Evolutionary conservation across 1,140 invertebrate species (phyloP), one percentile per base, ranked within the genome.

Genomic region (Atta colombica): DNA sequence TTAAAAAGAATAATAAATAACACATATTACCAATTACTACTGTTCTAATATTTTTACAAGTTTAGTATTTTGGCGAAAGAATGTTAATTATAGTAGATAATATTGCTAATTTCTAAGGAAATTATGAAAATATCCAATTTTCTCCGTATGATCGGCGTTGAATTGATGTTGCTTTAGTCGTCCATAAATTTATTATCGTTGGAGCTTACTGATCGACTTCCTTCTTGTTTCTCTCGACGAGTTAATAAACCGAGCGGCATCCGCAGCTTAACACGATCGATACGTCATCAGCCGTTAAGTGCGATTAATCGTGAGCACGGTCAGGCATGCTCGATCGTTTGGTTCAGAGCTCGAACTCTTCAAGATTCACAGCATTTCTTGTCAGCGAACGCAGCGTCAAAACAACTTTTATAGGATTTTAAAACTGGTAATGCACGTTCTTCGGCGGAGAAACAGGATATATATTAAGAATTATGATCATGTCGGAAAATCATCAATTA

Each of bases 371-470:
- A 51, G 35, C 61, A 75, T 68, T 89, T 88, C 66, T 85, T 75
- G 55, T 39, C 18, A 74, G 31, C 58, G n/a, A 51, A 61, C 68
- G 60, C 25, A 53, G 53, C 45, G 55, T 58, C 14, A 51, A 31
- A 31, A 66, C 71, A 66, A 31, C 60, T 88, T 88, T 88, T 88
- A 77, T 86, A 88, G 25, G 75, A 55, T 35, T 86, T 86, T 86
- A 80, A 89, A 88, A 88, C 25, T 61, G 51, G n/a, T 77, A 85
- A 74, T 45, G 18, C 45, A 55, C 55, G 60, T 49, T 53, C 18
- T 35, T 51, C 0, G 18, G 2, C 5, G 3, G 14, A 66, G 21
- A 84, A 28, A 60, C n/a, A 14, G 4, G n/a, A 85, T 66, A 51
- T 51, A 51, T 51, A 68, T 53, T 25, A 16, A 55, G 25, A 88